Evolutionary conservation across 2,888 invertebrate species (phyloP).

Genomic region (Charanyca ferruginea): DNA sequence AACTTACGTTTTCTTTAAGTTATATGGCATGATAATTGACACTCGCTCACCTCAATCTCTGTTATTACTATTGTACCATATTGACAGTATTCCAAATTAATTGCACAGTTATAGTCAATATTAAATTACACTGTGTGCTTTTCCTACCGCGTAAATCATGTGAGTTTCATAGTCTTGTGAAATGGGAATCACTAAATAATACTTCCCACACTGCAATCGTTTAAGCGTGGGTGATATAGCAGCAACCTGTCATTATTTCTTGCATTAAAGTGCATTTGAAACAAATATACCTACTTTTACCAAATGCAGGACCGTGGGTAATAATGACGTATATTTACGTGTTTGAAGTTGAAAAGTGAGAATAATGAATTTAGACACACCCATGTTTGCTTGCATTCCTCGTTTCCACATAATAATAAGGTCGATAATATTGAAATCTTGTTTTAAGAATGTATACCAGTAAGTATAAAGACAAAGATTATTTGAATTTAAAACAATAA

Average conservation of each 20-base stretch:
- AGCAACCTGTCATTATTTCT: conserved; percentile 58
- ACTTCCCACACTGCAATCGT: conserved; percentile 56
- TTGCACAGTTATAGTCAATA: conserved; percentile 52
- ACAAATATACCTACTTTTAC: conserved; percentile 20
- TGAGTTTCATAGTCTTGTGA: conserved; percentile 57
- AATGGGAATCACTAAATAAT: conserved; percentile 61
- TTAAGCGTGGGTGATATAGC: conserved; percentile 54
- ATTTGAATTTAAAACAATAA: conserved; percentile 18
- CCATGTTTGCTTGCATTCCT: not conserved
- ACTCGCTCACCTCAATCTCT: conserved; percentile 27
- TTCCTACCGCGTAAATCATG: conserved; percentile 59
- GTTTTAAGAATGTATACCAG: too few species aligned
- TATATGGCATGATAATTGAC: conserved; percentile 24
- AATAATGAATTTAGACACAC: not conserved
- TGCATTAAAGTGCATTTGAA: conserved; percentile 40
- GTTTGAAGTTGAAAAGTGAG: not conserved
- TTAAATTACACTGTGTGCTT: conserved; percentile 53
- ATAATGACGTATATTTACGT: not conserved
- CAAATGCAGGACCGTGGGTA: conserved; percentile 8
- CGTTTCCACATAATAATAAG: not conserved
- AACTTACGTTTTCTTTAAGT: conserved; percentile 29
- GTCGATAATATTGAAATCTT: too few species aligned
- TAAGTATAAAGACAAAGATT: too few species aligned
- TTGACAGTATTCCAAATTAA: conserved; percentile 52
- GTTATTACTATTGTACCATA: conserved; percentile 44